phyloP scores from a whole-genome alignment of 2,888 invertebrate genomes.

The Bugulina stolonifera region DNA sequence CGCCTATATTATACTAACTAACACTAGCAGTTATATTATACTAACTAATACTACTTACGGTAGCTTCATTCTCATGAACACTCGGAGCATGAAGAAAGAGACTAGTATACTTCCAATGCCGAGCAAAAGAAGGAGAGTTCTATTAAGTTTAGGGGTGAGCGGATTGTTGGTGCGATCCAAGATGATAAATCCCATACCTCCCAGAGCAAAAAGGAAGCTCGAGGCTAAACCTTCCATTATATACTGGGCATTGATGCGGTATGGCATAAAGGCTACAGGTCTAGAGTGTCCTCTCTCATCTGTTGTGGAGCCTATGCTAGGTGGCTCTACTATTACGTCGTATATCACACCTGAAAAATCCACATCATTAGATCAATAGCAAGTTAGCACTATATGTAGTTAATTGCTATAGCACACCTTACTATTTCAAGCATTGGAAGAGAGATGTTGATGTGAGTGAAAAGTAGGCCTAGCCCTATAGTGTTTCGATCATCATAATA shows the following conservation, averaged over 20 bases:
- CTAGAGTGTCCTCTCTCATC: conserved; percentile 94
- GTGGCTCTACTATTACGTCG: conserved; percentile 97
- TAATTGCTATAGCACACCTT: too few relatives aligned
- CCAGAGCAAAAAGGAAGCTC: conserved; percentile 91
- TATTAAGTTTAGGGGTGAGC: conserved; percentile 74
- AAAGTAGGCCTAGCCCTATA: too few relatives aligned
- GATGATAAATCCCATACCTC: conserved; percentile 92
- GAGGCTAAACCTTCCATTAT: conserved; percentile 98
- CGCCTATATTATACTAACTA: background rate
- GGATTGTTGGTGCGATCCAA: conserved; percentile 90
- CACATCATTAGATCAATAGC: too few relatives aligned
- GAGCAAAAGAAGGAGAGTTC: conserved; percentile 79
- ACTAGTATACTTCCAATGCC: conserved; percentile 86
- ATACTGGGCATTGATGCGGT: conserved; percentile 96
- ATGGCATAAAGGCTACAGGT: conserved; percentile 97
- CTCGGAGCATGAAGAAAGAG: conserved; percentile 90
- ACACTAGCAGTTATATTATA: too few relatives aligned
- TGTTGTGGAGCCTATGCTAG: conserved; percentile 87
- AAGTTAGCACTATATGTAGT: too few relatives aligned
- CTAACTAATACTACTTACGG: conserved; percentile 60
- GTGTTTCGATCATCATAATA: too few relatives aligned
- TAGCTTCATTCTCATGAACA: conserved; percentile 97
- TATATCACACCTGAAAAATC: conserved; percentile 99
- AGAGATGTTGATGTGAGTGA: too few relatives aligned
- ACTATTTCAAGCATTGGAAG: too few relatives aligned